phyloP scores from a whole-genome alignment of 2,797 vertebrate species.

The Hypotaenidia okinawae region DNA sequence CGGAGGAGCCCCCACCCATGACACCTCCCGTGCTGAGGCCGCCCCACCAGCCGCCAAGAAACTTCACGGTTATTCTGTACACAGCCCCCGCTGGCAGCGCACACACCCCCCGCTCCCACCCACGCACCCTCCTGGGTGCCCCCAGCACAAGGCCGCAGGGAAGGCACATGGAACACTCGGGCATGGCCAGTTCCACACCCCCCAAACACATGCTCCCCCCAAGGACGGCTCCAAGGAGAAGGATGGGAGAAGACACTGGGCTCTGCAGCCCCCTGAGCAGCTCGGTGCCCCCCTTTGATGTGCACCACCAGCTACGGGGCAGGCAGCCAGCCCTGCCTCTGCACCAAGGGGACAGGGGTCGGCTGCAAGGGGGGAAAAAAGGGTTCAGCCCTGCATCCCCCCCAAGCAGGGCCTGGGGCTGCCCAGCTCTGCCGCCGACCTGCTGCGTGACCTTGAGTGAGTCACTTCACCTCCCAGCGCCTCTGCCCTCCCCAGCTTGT shows the following conservation, averaged over 20 bases:
- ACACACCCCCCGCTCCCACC: not conserved
- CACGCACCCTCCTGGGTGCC: accelerated
- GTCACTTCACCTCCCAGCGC: slow-evolving; percentile 28
- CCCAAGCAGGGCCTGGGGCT: not conserved
- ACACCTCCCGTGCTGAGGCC: not conserved
- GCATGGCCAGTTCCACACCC: not conserved
- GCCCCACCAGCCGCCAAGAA: not conserved
- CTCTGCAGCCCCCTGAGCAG: not conserved
- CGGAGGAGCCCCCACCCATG: not conserved
- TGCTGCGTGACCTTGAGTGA: slow-evolving; percentile 46
- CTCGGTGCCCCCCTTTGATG: not conserved
- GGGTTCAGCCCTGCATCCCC: not conserved
- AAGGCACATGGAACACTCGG: accelerated
- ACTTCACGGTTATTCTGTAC: not conserved
- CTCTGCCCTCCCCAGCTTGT: not conserved
- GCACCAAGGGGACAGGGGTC: no score
- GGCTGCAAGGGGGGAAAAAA: no score
- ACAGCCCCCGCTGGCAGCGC: not conserved
- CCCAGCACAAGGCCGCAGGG: not conserved
- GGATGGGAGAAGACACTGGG: accelerated
- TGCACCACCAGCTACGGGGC: accelerated
- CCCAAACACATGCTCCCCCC: not conserved
- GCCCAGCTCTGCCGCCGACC: not conserved
- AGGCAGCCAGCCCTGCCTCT: not conserved
- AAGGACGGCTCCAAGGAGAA: not conserved